Evolutionary conservation across 2,797 vertebrate species (phyloP).

Genomic region (Gephyroberyx darwinii): DNA sequence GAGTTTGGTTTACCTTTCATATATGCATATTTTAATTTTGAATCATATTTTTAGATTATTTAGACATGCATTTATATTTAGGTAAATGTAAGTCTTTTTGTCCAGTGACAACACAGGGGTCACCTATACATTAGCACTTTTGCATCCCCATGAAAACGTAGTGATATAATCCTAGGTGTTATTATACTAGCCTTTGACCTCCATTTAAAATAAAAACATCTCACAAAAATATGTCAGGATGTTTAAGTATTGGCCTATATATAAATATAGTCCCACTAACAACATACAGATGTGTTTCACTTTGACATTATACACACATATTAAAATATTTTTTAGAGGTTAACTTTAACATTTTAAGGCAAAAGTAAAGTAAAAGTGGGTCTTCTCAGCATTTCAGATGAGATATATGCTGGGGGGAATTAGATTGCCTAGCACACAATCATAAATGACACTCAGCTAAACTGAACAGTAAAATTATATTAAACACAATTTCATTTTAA

Average conservation of each 20-base stretch:
- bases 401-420: background rate
- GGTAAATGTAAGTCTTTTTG: no score
- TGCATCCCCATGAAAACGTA: background rate
- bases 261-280: no score
- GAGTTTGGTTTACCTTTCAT: no score
- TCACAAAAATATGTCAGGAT: background rate
- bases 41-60: no score
- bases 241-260: background rate
- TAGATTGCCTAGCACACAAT: background rate
- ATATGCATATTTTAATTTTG: no score
- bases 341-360: background rate
- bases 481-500: background rate
- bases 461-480: no score
- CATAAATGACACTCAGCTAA: background rate
- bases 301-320: background rate
- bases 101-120: no score
- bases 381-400: background rate
- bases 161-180: background rate
- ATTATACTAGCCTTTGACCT: background rate
- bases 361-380: background rate
- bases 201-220: background rate
- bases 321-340: no score
- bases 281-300: background rate
- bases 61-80: no score
- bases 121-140: no score